These are phyloP conservation scores for Neosilurus hyrtlii DNA, from an alignment of 2,797 vertebrate species.

Conservation along the genomic window DNA sequence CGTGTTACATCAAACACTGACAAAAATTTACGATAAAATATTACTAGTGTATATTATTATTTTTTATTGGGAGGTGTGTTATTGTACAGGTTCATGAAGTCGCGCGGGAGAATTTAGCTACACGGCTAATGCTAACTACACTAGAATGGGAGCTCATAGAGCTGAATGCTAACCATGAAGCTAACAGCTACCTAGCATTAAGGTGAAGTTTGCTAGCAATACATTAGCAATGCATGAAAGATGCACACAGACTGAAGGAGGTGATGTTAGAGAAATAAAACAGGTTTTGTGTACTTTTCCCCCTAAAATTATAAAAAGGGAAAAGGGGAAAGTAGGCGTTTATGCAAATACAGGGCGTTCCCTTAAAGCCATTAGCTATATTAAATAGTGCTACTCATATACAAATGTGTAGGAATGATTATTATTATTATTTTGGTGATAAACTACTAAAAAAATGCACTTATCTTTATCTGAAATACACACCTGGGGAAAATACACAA, in stretches of 20 bases:
- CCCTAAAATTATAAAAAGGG: background rate
- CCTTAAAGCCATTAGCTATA: background rate
- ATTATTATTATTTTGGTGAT: background rate
- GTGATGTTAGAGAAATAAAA: background rate
- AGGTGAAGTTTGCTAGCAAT: constrained; percentile 36
- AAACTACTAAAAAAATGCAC: background rate
- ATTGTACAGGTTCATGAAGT: constrained; percentile 32
- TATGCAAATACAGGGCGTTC: constrained; percentile 12
- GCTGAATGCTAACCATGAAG: constrained; percentile 37
- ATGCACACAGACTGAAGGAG: background rate
- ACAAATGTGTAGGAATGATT: too few relatives aligned
- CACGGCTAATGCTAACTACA: constrained; percentile 1
- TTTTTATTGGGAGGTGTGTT: background rate
- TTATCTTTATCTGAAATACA: background rate
- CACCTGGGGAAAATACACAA: background rate
- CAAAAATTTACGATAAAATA: background rate
- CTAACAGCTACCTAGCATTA: constrained; percentile 14
- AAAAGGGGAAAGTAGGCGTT: background rate
- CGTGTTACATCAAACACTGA: background rate
- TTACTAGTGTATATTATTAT: background rate
- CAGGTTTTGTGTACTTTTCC: background rate
- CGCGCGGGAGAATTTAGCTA: constrained; percentile 56
- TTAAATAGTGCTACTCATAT: background rate
- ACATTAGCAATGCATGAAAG: constrained; percentile 1
- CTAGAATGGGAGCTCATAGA: background rate